Conservation (phyloP, 2,797 vertebrate species). For the Furcifer pardalis region DNA sequence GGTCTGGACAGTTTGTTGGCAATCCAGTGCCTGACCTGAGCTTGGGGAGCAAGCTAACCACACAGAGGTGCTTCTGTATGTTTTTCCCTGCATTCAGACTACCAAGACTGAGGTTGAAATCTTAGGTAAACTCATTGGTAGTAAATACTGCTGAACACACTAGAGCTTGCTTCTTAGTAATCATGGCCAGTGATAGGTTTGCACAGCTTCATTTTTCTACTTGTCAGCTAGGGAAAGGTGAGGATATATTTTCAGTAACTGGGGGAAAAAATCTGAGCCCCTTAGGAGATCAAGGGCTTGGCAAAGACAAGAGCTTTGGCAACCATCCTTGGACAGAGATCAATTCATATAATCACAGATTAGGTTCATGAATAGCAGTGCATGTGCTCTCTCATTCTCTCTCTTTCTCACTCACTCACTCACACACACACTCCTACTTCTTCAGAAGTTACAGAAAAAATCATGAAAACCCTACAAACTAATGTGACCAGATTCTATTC, state of each 20-base stretch:
- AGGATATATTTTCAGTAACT: background rate
- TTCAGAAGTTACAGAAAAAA: background rate
- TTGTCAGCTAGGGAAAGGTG: background rate
- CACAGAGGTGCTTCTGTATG: background rate
- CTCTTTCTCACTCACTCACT: too few species aligned
- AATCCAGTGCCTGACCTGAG: conserved; percentile 36
- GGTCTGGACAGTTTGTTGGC: conserved; percentile 32
- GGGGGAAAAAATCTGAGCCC: background rate
- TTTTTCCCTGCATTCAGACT: background rate
- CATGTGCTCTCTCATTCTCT: too few species aligned
- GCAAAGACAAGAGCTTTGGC: background rate
- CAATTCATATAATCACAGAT: background rate
- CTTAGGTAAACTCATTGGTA: background rate
- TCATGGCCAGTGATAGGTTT: background rate
- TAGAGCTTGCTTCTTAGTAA: background rate
- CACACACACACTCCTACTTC: too few species aligned
- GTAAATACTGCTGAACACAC: background rate
- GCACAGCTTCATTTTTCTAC: background rate
- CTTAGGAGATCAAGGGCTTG: conserved; percentile 13
- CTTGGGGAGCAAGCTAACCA: conserved; percentile 4
- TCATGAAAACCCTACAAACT: background rate
- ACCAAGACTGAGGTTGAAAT: background rate
- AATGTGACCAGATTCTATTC: background rate
- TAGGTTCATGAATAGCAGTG: background rate
- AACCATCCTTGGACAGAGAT: background rate